A percentile compares a stretch with the other conserved stretches of the same genome.
phyloP scores from a whole-genome alignment of 1,140 invertebrate genomes.

The Bombus soroeensis region DNA sequence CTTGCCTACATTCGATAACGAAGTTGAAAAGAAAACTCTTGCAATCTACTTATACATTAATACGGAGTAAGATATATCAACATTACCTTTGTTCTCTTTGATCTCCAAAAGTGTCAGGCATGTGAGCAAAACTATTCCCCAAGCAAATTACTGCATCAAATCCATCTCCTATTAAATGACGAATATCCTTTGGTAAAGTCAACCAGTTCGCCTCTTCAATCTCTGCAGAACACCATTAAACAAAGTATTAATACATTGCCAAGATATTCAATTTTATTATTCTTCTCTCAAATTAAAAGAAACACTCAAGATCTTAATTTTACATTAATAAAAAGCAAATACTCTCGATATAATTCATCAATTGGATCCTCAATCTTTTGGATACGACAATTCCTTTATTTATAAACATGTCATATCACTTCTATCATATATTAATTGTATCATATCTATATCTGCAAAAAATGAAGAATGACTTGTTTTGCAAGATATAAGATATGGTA shows the following conservation, averaged over 20 bases:
- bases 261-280: not conserved
- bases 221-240: slow-evolving; percentile 82
- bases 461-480: too few relatives aligned
- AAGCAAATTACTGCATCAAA: slow-evolving; percentile 94
- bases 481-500: not conserved
- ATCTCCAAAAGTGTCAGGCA: slow-evolving; percentile 90
- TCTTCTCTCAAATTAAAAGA: too few relatives aligned
- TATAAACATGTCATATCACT: too few relatives aligned
- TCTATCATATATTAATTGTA: too few relatives aligned
- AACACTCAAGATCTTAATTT: too few relatives aligned
- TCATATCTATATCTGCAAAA: too few relatives aligned
- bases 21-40: not conserved
- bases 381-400: too few relatives aligned
- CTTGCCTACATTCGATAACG: slow-evolving; percentile 79
- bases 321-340: too few relatives aligned
- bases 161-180: slow-evolving; percentile 84
- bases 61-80: not conserved
- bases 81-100: slow-evolving; percentile 89
- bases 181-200: slow-evolving; percentile 88
- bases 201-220: slow-evolving; percentile 93
- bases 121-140: slow-evolving; percentile 95
- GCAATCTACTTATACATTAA: not conserved
- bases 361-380: too few relatives aligned
- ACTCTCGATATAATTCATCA: too few relatives aligned
- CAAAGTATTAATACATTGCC: not conserved